A percentile compares a stretch with the other conserved stretches of the same genome.
phyloP scores from a whole-genome alignment of 2,888 invertebrate species.

The Agrotis clavis region DNA sequence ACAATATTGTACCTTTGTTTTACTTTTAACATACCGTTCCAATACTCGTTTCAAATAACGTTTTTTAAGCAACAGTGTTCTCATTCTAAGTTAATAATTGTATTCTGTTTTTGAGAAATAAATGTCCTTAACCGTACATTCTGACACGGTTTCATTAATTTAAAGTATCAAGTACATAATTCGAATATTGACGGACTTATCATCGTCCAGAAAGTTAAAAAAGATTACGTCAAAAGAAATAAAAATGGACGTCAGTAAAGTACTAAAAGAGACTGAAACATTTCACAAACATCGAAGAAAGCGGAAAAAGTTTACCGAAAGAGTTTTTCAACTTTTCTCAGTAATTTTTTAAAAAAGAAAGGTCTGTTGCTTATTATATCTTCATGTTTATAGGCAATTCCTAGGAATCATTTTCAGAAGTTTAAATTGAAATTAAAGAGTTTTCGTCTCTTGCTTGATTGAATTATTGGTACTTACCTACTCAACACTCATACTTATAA shows the following conservation, averaged over 20 bases:
- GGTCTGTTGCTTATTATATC: constrained; percentile 11
- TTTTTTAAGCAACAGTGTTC: no score
- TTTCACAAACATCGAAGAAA: constrained; percentile 58
- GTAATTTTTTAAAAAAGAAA: constrained; percentile 54
- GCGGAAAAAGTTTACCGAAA: constrained; percentile 57
- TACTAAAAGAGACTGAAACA: constrained; percentile 48
- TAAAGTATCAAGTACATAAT: not conserved
- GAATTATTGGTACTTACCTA: not conserved
- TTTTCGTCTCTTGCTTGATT: not conserved
- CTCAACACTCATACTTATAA: not conserved
- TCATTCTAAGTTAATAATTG: no score
- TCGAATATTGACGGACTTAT: constrained; percentile 21
- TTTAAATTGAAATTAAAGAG: not conserved
- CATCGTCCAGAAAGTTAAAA: constrained; percentile 19
- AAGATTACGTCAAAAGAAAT: constrained; percentile 40
- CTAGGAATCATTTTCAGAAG: constrained; percentile 5
- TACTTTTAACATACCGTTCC: no score
- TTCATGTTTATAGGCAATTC: constrained; percentile 10
- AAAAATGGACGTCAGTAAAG: constrained; percentile 51
- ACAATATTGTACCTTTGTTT: no score
- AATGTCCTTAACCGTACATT: not conserved
- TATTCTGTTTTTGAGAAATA: no score
- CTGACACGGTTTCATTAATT: constrained; percentile 45
- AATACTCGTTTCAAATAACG: no score
- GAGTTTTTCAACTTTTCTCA: constrained; percentile 47